Conservation (phyloP, 2,113 vertebrate species). For the Apodemus sylvaticus region DNA sequence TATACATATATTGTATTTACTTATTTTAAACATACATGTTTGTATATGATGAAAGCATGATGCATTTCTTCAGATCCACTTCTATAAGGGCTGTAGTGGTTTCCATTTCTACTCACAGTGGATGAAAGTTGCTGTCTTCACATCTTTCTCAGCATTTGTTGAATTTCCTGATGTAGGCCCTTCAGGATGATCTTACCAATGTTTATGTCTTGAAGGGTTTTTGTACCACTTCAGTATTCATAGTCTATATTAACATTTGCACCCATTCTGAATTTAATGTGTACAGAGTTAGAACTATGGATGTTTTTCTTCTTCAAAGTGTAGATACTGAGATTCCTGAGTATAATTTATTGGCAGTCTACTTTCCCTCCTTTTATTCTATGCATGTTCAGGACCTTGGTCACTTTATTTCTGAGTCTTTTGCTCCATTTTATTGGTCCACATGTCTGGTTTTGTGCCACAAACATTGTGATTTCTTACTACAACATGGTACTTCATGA, state of each 20-base stretch:
- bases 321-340: background rate
- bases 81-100: background rate
- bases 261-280: background rate
- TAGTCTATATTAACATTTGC: background rate
- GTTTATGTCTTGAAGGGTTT: background rate
- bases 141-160: background rate
- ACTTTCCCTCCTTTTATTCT: background rate
- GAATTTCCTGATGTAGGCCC: background rate
- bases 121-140: background rate
- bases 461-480: background rate
- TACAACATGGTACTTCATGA: background rate
- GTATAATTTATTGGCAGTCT: background rate
- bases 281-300: background rate
- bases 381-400: background rate
- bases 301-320: background rate
- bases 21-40: background rate
- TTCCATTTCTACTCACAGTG: background rate
- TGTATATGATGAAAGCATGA: background rate
- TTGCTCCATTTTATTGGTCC: background rate
- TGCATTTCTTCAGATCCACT: background rate
- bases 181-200: background rate
- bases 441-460: background rate
- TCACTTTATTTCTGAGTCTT: background rate
- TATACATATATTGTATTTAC: background rate
- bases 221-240: background rate